A percentile compares a stretch with the other conserved stretches of the same genome.
Evolutionary conservation across 2,113 vertebrate species (phyloP).

Genomic region (Campylorhamphus procurvoides): DNA sequence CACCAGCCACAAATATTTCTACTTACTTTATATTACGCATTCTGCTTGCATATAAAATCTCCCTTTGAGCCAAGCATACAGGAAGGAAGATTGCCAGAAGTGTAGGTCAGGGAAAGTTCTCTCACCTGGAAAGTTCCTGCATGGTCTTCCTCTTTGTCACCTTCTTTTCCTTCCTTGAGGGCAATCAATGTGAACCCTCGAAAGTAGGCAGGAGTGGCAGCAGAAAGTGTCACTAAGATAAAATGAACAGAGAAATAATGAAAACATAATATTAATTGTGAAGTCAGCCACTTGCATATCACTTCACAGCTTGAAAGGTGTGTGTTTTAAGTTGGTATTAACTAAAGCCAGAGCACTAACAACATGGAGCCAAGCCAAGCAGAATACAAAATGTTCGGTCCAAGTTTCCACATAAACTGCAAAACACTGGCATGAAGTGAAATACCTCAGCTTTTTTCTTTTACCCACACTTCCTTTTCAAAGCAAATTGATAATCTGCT

Average conservation of each 20-base stretch:
- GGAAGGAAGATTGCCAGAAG: background rate
- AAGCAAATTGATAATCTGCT: background rate
- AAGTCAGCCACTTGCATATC: background rate
- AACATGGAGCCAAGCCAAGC: background rate
- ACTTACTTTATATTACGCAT: background rate
- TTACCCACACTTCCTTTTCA: accelerated
- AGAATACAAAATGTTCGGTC: background rate
- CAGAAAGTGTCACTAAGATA: slow-evolving; percentile 85
- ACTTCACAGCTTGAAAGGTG: background rate
- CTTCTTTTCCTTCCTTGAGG: slow-evolving; percentile 89
- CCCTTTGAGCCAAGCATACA: background rate
- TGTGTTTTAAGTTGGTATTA: background rate
- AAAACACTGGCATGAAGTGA: background rate
- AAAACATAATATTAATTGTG: background rate
- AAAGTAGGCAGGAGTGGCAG: slow-evolving; percentile 91
- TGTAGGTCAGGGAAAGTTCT: background rate
- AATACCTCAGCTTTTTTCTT: background rate
- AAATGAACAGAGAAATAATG: slow-evolving; percentile 52
- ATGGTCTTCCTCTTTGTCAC: slow-evolving; percentile 93
- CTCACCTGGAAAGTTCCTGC: slow-evolving; percentile 92
- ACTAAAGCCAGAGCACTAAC: background rate
- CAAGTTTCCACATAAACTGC: background rate
- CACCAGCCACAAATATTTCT: background rate
- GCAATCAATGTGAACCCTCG: slow-evolving; percentile 94
- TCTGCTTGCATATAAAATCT: background rate